These are phyloP conservation scores for Cremastobaeus sp. DNA, from an alignment of 2,888 invertebrate genomes.

Conservation along the genomic window DNA sequence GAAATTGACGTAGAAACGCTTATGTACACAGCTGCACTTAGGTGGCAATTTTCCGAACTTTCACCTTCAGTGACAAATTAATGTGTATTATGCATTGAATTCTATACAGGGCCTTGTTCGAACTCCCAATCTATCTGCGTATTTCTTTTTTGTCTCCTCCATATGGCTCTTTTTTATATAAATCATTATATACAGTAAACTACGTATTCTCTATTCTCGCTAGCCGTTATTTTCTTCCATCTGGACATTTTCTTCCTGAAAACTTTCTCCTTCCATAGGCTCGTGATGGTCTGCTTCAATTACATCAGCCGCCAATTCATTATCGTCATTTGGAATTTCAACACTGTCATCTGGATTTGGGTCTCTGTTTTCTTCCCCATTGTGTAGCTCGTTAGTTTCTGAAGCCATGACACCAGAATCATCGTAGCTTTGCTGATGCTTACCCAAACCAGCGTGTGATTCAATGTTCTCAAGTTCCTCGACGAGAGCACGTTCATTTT, in stretches of 20 bases:
- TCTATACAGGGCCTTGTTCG: constrained; percentile 8
- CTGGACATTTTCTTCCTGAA: constrained; percentile 61
- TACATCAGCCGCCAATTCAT: constrained; percentile 12
- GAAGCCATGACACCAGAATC: constrained; percentile 55
- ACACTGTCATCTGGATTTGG: constrained; percentile 71
- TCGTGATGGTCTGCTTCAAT: constrained; percentile 42
- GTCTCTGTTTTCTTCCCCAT: constrained; percentile 74
- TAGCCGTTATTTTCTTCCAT: constrained; percentile 73
- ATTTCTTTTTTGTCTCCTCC: neutral
- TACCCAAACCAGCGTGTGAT: constrained; percentile 70
- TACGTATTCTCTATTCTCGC: constrained; percentile 58
- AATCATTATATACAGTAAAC: constrained; percentile 27
- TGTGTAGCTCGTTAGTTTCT: constrained; percentile 63
- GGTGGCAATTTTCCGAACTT: neutral
- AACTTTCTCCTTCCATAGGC: constrained; percentile 47
- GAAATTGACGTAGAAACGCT: constrained; percentile 38
- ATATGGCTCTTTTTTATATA: neutral
- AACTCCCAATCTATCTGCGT: neutral
- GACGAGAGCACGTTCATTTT: constrained; percentile 70
- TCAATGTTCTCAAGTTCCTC: constrained; percentile 75
- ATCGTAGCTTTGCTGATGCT: constrained; percentile 69
- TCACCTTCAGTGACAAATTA: too few species aligned
- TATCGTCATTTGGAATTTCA: constrained; percentile 40
- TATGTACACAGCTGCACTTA: constrained; percentile 27
- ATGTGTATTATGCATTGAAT: neutral